Evolutionary conservation across 2,888 invertebrate genomes (phyloP).

Genomic region (Tipula helvola): DNA sequence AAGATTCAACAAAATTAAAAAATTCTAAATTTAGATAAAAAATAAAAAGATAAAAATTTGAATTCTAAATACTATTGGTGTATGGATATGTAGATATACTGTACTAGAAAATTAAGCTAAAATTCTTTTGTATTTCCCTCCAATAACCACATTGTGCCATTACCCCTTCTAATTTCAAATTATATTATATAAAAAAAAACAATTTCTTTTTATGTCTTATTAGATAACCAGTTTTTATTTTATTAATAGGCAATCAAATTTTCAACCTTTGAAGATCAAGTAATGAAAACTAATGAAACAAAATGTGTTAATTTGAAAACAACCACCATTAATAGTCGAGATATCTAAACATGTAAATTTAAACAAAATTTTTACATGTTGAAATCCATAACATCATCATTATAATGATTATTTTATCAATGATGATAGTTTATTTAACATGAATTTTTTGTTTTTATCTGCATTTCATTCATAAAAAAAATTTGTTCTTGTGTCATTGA

Average conservation of each 20-base stretch:
- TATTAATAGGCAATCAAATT: not conserved
- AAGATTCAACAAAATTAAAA: not conserved
- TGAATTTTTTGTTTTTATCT: not conserved
- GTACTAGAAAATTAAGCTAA: not conserved
- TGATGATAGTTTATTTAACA: not conserved
- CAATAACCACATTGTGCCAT: not conserved
- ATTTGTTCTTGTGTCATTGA: no score
- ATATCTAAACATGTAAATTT: not conserved
- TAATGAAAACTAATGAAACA: not conserved
- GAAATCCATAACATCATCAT: not conserved
- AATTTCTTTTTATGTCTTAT: not conserved
- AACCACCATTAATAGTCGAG: not conserved
- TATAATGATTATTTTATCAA: not conserved
- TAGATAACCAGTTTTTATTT: not conserved
- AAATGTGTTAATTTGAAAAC: not conserved
- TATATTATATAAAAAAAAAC: not conserved
- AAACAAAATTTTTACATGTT: not conserved
- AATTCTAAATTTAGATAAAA: not conserved
- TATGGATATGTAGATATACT: no score
- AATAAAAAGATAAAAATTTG: not conserved
- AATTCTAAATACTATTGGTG: not conserved
- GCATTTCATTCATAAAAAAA: not conserved
- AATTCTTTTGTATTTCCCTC: not conserved
- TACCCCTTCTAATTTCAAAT: not conserved
- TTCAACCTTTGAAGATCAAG: not conserved